Percentiles rank a stretch among this genome's conserved stretches.
These are phyloP conservation scores for Falco columbarius DNA, from an alignment of 2,797 vertebrate species.

Conservation along the genomic window DNA sequence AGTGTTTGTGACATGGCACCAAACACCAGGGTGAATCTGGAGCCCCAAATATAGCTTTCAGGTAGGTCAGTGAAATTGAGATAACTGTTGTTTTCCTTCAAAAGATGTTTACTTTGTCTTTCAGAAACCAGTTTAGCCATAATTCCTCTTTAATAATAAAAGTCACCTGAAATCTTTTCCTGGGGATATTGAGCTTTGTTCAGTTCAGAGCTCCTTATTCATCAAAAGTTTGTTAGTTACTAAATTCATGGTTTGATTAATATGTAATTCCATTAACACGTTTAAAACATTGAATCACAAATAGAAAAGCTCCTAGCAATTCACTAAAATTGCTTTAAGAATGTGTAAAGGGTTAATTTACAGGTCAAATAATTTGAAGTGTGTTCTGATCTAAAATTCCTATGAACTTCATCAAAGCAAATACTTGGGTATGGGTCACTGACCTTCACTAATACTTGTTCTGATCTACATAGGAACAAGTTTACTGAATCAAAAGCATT, in stretches of 20 bases:
- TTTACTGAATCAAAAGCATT: conserved; percentile 57
- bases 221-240: background rate
- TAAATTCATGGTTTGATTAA: background rate
- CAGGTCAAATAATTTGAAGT: conserved; percentile 46
- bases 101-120: background rate
- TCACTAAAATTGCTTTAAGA: background rate
- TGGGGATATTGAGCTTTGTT: rapidly evolving
- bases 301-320: background rate
- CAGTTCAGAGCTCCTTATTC: background rate
- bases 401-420: conserved; percentile 36
- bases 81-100: background rate
- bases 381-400: conserved; percentile 30
- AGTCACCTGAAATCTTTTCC: background rate
- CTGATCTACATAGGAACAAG: conserved; percentile 39
- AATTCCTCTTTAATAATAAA: background rate
- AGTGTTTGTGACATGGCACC: background rate
- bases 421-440: background rate
- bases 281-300: background rate
- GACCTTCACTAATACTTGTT: conserved; percentile 38
- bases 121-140: background rate
- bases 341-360: conserved; percentile 31
- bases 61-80: background rate
- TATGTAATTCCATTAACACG: background rate
- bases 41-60: background rate
- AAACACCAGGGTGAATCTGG: background rate